Evolutionary conservation across 2,113 vertebrate species (phyloP).

Genomic region (Trinectes maculatus): DNA sequence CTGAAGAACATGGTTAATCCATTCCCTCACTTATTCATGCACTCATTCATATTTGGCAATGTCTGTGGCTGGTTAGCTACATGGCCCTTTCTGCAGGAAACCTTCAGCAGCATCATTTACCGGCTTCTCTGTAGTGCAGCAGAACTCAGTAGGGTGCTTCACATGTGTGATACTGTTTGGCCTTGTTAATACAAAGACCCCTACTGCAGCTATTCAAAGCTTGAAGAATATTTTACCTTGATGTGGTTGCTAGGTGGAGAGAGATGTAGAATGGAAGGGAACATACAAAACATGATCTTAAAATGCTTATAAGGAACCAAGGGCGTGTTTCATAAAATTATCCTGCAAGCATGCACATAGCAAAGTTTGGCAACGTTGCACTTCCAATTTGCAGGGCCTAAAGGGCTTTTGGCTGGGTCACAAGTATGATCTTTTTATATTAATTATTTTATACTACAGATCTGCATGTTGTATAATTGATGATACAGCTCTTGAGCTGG

Average conservation of each 20-base stretch:
- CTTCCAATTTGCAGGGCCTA: background rate
- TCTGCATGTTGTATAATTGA: background rate
- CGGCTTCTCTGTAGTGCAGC: constrained; percentile 25
- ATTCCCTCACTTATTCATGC: background rate
- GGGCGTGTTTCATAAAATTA: background rate
- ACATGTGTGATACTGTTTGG: constrained; percentile 37
- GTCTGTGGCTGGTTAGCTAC: constrained; percentile 2
- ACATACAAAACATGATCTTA: background rate
- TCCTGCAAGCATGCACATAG: background rate
- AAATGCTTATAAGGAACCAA: constrained; percentile 6
- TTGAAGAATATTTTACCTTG: constrained; percentile 15
- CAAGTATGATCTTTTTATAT: background rate
- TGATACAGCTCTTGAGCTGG: background rate
- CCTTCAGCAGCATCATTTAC: constrained; percentile 20
- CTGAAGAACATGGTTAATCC: background rate
- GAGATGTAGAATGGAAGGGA: background rate
- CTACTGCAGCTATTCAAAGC: background rate
- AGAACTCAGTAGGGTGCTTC: constrained; percentile 41
- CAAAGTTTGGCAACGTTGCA: background rate
- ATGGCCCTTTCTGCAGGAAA: constrained; percentile 8
- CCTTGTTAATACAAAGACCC: constrained; percentile 31
- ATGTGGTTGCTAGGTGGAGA: background rate
- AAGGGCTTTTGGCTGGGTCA: too few relatives aligned
- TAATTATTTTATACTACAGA: background rate
- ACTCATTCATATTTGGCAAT: background rate